Evolutionary conservation across 2,797 vertebrate species (phyloP), one percentile per base, ranked within the genome.

Genomic region (Diceros bicornis): DNA sequence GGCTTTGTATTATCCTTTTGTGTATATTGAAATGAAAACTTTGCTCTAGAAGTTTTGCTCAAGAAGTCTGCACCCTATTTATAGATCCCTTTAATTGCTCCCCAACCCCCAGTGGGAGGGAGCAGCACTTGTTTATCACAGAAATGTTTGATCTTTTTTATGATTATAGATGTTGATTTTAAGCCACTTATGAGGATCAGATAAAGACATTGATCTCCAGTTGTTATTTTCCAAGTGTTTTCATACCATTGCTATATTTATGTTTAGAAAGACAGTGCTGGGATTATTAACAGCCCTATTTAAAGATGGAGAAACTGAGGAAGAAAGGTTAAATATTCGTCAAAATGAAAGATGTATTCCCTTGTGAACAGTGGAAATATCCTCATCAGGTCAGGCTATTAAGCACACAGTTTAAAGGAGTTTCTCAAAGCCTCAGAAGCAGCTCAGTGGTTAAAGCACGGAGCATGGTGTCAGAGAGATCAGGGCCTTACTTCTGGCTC

Each of bases 21-120:
- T 64, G 93, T 50, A 50, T 66, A 91, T 74, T 89, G 82, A 96
- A 96, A 93, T 50, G 52, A 88, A 97, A 93, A 93, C 72, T 86
- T 81, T 37, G 32, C 64, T 66, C 6, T 5, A 69, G n/a, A 92
- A 55, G 50, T 87, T 83, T 97, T 96, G 78, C 92, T 86, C 61
- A 71, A 78, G 92, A 95, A 97, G 7, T 75, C 12, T 85, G 83
- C 21, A 68, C 25, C 68, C 78, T 96, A 89, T 97, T 96, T 74
- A 96, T 82, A 93, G 82, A 72, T 8, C 61, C 12, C 72, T 91
- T 96, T 94, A 69, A 90, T 74, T 81, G 34, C 14, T 66, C 34
- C 7, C 84, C 41, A 10, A 57, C 2, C 13, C 41, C 16, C 44
- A 62, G 29, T 21, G 34, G 78, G 41, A 94, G 93, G 78, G 16